Evolutionary conservation across 37 sponge, comb jelly and placozoan species (phyloP).

Genomic region (Beroe forskalii): DNA sequence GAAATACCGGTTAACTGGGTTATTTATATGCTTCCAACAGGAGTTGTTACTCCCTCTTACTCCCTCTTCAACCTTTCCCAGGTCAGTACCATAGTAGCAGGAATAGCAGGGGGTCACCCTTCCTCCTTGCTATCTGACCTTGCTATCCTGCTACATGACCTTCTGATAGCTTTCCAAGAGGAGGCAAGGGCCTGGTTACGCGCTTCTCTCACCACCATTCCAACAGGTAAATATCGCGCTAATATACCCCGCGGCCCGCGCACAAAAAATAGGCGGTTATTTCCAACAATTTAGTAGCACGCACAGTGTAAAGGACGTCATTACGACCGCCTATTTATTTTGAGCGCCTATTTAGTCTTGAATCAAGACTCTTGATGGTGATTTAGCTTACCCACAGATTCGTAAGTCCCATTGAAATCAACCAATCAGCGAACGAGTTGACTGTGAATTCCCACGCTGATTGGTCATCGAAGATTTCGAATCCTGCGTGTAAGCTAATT

Average conservation of each 20-base stretch:
- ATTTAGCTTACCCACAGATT: background rate
- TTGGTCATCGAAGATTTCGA: background rate
- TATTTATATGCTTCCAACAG: no score
- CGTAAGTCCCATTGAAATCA: background rate
- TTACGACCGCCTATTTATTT: no score
- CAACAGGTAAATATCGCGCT: background rate
- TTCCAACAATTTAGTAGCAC: no score
- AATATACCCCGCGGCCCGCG: no score
- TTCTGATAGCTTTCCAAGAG: conserved; percentile 2
- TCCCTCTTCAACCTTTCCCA: no score
- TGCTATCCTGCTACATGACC: conserved; percentile 40
- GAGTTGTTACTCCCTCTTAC: no score
- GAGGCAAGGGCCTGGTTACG: conserved; percentile 59
- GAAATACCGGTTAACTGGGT: no score
- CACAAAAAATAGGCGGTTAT: no score
- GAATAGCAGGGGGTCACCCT: background rate
- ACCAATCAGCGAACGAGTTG: no score
- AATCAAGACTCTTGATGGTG: no score
- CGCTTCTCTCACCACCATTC: conserved; percentile 4
- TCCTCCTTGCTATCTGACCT: conserved; percentile 19
- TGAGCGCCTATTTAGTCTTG: no score
- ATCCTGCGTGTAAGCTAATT: background rate
- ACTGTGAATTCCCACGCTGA: background rate
- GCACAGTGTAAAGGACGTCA: no score
- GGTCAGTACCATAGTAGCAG: background rate